A percentile compares a stretch with the other conserved stretches of the same genome.
phyloP scores from a whole-genome alignment of 2,113 vertebrate species.

The cattle (Bos taurus) region ARS-UCD2.0 NC_037337.1:84654001-84654500 shows the following conservation, averaged over 20 bases:
- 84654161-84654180: neutral
- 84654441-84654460: neutral
- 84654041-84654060: neutral
- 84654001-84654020: neutral
- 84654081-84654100: neutral
- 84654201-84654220: neutral
- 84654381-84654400: neutral
- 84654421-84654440: neutral
- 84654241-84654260: neutral
- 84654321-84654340: neutral
- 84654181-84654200: neutral
- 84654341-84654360: neutral
- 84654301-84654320: neutral
- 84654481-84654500: neutral
- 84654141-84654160: neutral
- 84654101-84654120: neutral
- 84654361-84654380: neutral
- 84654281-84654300: neutral
- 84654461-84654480: neutral
- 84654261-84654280: neutral
- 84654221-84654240: neutral
- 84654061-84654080: neutral
- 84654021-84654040: neutral
- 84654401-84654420: neutral
- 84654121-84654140: neutral